Percentiles rank a stretch among this genome's conserved stretches.
Evolutionary conservation across 1,140 invertebrate species (phyloP).

Genomic region (Globodera ellingtonae): DNA sequence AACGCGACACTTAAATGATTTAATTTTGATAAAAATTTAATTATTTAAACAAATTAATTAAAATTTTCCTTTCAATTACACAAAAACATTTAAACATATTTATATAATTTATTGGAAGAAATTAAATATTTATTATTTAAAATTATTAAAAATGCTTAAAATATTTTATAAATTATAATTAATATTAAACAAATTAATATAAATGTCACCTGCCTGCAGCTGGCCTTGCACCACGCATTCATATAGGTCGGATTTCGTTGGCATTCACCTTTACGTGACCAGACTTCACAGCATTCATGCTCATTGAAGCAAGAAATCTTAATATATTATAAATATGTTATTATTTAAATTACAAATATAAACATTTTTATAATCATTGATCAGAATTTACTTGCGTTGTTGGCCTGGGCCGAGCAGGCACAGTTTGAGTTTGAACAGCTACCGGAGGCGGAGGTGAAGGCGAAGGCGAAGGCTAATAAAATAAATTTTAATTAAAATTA

Average conservation of each 20-base stretch:
- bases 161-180: not conserved
- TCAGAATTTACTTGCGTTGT: not conserved
- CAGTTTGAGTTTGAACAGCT: not conserved
- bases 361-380: not conserved
- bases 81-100: too few species aligned
- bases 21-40: not conserved
- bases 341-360: not conserved
- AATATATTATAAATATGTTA: too few species aligned
- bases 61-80: too few species aligned
- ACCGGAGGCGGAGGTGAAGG: not conserved
- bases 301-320: constrained; percentile 43
- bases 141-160: not conserved
- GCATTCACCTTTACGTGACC: constrained; percentile 46
- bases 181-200: not conserved
- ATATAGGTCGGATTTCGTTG: constrained; percentile 40
- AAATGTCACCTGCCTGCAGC: constrained; percentile 31
- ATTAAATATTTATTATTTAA: too few species aligned
- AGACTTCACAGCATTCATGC: constrained; percentile 44
- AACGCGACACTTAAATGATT: constrained; percentile 16
- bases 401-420: not conserved
- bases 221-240: constrained; percentile 45
- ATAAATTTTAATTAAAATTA: not conserved
- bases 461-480: not conserved
- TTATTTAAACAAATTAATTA: too few species aligned
- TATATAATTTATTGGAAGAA: too few species aligned